Conservation (phyloP, 35 echinoderm and acorn worm genomes). For the Amphiura filiformis region DNA sequence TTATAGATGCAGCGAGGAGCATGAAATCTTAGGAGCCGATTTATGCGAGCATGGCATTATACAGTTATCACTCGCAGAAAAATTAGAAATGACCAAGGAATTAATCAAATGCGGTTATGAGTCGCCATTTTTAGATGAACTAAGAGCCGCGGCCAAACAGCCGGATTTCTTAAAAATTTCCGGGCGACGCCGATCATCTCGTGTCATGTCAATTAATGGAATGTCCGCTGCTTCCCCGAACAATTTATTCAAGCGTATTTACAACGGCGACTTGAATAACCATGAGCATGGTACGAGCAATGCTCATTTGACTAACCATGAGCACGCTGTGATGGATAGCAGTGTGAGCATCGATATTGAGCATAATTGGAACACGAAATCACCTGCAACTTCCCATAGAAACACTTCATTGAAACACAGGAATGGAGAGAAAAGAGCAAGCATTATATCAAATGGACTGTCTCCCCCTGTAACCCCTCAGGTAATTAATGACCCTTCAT, state of each 20-base stretch:
- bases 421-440: background rate
- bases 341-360: background rate
- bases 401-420: background rate
- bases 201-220: too few relatives aligned
- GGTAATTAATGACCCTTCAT: too few relatives aligned
- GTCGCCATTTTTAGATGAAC: slow-evolving; percentile 28
- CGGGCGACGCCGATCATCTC: too few relatives aligned
- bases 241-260: too few relatives aligned
- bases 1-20: slow-evolving; percentile 52
- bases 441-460: background rate
- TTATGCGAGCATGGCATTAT: slow-evolving; percentile 86
- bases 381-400: background rate
- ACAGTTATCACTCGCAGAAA: slow-evolving; percentile 39
- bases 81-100: slow-evolving; percentile 29
- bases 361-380: background rate
- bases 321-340: background rate
- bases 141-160: background rate
- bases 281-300: too few relatives aligned
- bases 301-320: too few relatives aligned
- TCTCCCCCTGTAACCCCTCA: too few relatives aligned
- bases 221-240: too few relatives aligned
- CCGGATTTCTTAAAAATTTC: background rate
- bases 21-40: slow-evolving; percentile 89
- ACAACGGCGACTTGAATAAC: too few relatives aligned
- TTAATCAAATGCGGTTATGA: slow-evolving; percentile 33